Base-by-base conservation (phyloP, 1,140 invertebrate species). In the Zaprionus nigranus region DNA sequence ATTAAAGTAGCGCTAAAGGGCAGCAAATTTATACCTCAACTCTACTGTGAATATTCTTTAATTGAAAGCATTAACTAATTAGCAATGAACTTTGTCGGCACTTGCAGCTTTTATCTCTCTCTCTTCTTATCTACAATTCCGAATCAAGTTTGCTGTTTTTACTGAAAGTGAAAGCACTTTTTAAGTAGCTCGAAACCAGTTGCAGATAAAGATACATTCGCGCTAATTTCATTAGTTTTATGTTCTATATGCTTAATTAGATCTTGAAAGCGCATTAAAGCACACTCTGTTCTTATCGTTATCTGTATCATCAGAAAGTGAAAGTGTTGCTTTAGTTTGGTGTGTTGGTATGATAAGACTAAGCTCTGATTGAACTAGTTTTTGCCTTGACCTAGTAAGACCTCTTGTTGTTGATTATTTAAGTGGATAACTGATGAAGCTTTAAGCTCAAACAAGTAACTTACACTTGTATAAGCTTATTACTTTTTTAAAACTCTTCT, bases 1-100 rank as follows among this genome's bases (percentile, higher is more conserved):
- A 46, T 51, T 60, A 53, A 36, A 60, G 22, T 30, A 59, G 40
- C n/a, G 53, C 53, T 17, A 17, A 56, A 56, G 53, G 24, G 22
- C n/a, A 26, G 40, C 26, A 26, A 15, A 28, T 56, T 56, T 30
- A 28, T 3, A 11, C 9, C 3, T n/a, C 20, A 22, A 7, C 24
- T 28, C 24, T 54, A 13, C 12, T n/a, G 20, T 54, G 9, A 30
- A 30, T 56, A 28, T 56, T 28, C 26, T 56, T 28, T 56, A 56
- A 56, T 56, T 53, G 17, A 53, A 53, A 53, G 49, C 22, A n/a
- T 5, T 5, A 15, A 56, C 53, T 56, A 56, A 51, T 51, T 24
- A 51, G 46, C 20, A 13, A 51, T 51, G 20, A 51, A 51, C 46
- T 51, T 51, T 24, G 46, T 22, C 46, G 46, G 46, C 46, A 51